These are phyloP conservation scores for Micromys minutus DNA, from an alignment of 2,113 vertebrate species.

Conservation along the genomic window DNA sequence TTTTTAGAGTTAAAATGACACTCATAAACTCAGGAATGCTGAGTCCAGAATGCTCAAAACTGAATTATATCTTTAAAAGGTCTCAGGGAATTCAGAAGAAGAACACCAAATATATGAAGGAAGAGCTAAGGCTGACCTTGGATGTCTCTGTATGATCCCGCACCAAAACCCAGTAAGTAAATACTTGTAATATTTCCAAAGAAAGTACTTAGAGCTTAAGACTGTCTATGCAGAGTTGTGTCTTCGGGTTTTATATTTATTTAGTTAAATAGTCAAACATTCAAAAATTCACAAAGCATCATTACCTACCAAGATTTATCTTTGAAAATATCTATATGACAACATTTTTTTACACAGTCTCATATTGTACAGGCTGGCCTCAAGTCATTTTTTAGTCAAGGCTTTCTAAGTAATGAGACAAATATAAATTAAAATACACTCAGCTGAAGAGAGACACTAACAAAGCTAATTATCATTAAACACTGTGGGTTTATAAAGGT, in stretches of 20 bases:
- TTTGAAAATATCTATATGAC: background rate
- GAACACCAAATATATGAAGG: background rate
- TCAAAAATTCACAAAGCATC: background rate
- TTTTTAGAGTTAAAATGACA: conserved; percentile 45
- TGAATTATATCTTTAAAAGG: background rate
- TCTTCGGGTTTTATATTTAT: background rate
- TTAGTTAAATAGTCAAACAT: background rate
- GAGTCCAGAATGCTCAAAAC: conserved; percentile 28
- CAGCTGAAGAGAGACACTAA: background rate
- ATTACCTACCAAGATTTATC: background rate
- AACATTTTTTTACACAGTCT: background rate
- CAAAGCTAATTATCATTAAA: background rate
- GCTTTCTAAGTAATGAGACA: background rate
- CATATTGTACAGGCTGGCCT: background rate
- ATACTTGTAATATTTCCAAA: conserved; percentile 4
- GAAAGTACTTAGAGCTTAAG: conserved; percentile 17
- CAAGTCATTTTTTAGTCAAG: background rate
- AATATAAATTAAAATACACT: conserved; percentile 15
- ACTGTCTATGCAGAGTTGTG: background rate
- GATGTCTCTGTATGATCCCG: background rate
- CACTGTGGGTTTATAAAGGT: background rate
- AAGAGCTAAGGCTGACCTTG: background rate
- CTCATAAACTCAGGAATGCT: background rate
- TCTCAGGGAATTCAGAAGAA: background rate
- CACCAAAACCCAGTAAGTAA: background rate